Percentiles rank a stretch among this genome's conserved stretches.
phyloP scores from a whole-genome alignment of 2,888 invertebrate species.

The Agriotes lineatus region DNA sequence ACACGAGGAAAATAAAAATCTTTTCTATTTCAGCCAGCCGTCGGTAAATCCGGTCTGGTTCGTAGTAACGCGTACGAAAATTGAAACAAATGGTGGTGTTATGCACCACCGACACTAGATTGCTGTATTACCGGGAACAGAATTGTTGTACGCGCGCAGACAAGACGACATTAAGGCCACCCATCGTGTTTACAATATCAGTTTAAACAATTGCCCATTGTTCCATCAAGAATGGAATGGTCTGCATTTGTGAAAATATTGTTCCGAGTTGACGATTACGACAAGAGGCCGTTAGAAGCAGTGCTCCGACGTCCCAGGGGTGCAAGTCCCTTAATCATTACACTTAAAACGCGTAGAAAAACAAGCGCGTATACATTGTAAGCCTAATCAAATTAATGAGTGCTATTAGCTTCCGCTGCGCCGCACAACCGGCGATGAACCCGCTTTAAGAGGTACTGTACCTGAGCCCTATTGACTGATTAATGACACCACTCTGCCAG shows the following conservation, averaged over 20 bases:
- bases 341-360: conserved; percentile 54
- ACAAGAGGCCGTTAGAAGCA: conserved; percentile 46
- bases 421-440: conserved; percentile 42
- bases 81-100: conserved; percentile 62
- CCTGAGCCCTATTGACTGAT: conserved; percentile 46
- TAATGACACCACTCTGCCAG: conserved; percentile 46
- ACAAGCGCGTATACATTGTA: conserved; percentile 48
- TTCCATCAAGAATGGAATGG: conserved; percentile 26
- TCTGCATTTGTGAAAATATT: conserved; percentile 38
- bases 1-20: conserved; percentile 61
- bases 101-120: conserved; percentile 48
- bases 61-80: conserved; percentile 58
- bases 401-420: conserved; percentile 48
- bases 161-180: conserved; percentile 29
- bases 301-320: conserved; percentile 44
- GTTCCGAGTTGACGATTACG: conserved; percentile 47
- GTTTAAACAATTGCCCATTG: conserved; percentile 43
- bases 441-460: conserved; percentile 36
- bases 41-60: conserved; percentile 57
- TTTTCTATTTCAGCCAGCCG: conserved; percentile 58
- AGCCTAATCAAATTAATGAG: conserved; percentile 51
- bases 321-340: conserved; percentile 52
- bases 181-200: conserved; percentile 44
- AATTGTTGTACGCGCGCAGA: conserved; percentile 35
- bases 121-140: conserved; percentile 50